A percentile compares a stretch with the other conserved stretches of the same genome.
phyloP scores from a whole-genome alignment of 2,888 invertebrate species.

The Drosophila hamatofila region DNA sequence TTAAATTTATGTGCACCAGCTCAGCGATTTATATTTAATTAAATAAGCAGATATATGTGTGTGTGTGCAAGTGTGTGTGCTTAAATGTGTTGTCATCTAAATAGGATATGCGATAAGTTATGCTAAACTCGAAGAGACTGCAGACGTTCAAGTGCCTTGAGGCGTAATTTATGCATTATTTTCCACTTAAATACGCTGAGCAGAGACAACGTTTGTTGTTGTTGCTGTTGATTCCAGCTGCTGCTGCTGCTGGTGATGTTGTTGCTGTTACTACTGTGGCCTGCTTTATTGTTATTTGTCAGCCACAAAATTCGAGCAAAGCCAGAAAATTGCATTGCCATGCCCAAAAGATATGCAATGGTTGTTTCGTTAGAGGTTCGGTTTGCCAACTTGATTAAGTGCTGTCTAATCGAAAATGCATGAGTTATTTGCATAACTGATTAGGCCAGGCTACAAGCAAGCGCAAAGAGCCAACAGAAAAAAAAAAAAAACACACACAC shows the following conservation, averaged over 20 bases:
- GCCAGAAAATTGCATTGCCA: constrained; percentile 50
- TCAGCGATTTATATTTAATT: constrained; percentile 75
- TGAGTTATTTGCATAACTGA: constrained; percentile 69
- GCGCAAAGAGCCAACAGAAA: not conserved
- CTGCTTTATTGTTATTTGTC: constrained; percentile 42
- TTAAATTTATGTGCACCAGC: constrained; percentile 70
- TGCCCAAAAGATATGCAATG: constrained; percentile 13
- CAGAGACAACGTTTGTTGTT: constrained; percentile 27
- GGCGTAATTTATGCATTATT: constrained; percentile 77
- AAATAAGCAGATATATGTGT: constrained; percentile 50
- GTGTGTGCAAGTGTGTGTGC: constrained; percentile 21
- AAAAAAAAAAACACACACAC: not conserved
- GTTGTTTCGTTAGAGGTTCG: constrained; percentile 17
- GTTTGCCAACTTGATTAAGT: constrained; percentile 54
- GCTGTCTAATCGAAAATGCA: constrained; percentile 67
- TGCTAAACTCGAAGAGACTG: constrained; percentile 44
- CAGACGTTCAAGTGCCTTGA: constrained; percentile 52
- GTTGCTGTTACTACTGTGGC: constrained; percentile 11
- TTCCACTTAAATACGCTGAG: constrained; percentile 62
- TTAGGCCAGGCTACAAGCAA: constrained; percentile 29
- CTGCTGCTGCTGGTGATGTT: constrained; percentile 5
- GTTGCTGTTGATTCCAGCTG: constrained; percentile 4
- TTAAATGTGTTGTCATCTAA: constrained; percentile 59
- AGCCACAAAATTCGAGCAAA: constrained; percentile 31
- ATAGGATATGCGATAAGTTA: constrained; percentile 76